Base-by-base conservation (phyloP, 2,113 vertebrate genomes). In the Acrocephalus kingi region DNA sequence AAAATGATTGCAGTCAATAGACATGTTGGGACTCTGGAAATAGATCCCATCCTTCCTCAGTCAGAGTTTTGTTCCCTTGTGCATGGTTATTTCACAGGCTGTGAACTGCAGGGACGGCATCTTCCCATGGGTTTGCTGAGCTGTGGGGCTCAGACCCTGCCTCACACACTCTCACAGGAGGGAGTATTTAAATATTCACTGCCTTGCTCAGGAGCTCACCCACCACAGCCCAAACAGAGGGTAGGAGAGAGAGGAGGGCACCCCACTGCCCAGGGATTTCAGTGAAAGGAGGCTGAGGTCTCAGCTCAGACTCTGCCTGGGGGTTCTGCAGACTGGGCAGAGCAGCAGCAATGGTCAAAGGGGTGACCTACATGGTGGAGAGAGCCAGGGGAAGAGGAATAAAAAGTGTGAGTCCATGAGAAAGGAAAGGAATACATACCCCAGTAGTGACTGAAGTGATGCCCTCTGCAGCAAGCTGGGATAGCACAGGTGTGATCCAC, bases 401-500 rank as follows among this genome's bases (percentile, higher is more conserved):
- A 2, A 24, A 45, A 56, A 18, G 19, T 13, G 13, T 37, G 67
- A 91, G 25, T 28, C 45, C 35, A 30, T 0, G 2, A 21, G 10
- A 17, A 75, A 49, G 17, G 48, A 28, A 78, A 78, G 37, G 30
- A 41, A 61, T 68, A 92, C 68, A 20, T 27, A 94, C 72, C 78
- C 11, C 0, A 3, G 48, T 54, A 43, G 21, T 0, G 6, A 74
- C 16, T 0, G 0, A n/a, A 48, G 9, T 0, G 27, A 52, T 92
- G 43, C 43, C 39, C 61, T 90, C 48, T 0, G 0, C 41, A 31
- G 83, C 2, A 0, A 77, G 71, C 51, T 66, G 37, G 71, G 30
- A n/a, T 43, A 85, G 63, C 1, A 0, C 71, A 45, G 74, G n/a
- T 0, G 4, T 7, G 37, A 83, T 77, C 85, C 82, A 21, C 45